Evolutionary conservation across 2,888 invertebrate genomes (phyloP).

Genomic region (Xylota segnis): DNA sequence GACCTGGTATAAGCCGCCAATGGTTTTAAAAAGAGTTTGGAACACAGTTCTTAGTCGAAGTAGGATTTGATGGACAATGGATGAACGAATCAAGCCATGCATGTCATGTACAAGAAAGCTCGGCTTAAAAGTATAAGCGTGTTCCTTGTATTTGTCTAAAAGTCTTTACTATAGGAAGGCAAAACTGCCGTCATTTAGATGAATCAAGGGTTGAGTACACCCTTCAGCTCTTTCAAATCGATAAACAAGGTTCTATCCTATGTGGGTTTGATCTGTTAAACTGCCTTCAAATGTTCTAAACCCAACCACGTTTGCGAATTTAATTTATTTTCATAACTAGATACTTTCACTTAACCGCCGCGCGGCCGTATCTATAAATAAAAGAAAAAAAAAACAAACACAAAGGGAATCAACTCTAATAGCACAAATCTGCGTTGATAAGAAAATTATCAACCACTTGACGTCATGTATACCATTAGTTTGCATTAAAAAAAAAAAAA

Average conservation of each 20-base stretch:
- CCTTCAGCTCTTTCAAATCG: background rate
- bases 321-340: background rate
- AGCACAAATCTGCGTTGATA: slow-evolving; percentile 16
- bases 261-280: background rate
- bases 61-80: too few species aligned
- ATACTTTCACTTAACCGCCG: slow-evolving; percentile 16
- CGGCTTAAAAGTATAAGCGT: too few species aligned
- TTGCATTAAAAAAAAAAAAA: background rate
- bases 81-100: too few species aligned
- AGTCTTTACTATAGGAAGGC: too few species aligned
- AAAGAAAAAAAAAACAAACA: background rate
- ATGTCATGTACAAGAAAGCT: too few species aligned
- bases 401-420: background rate
- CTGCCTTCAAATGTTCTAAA: background rate
- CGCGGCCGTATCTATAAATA: background rate
- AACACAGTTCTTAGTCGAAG: too few species aligned
- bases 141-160: too few species aligned
- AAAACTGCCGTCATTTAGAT: too few species aligned
- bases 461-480: slow-evolving; percentile 9
- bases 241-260: too few species aligned
- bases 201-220: too few species aligned
- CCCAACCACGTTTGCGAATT: background rate
- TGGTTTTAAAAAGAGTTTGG: too few species aligned
- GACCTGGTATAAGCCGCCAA: too few species aligned
- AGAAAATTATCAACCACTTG: slow-evolving; percentile 12